These are phyloP conservation scores for Odontamblyopus lacepedii DNA, from an alignment of 2,797 vertebrate genomes.

Conservation along the genomic window DNA sequence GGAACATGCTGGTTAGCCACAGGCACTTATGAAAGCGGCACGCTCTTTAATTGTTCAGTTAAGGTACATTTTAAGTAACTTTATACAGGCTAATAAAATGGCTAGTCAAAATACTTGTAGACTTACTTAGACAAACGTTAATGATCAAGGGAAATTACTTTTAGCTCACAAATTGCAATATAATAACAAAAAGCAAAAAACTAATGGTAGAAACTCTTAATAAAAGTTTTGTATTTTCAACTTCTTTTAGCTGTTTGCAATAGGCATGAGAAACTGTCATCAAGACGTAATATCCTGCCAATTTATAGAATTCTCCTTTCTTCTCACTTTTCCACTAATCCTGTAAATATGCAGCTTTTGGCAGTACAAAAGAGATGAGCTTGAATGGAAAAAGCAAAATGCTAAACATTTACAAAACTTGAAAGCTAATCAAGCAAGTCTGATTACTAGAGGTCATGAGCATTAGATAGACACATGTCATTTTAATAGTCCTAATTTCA, in stretches of 20 bases:
- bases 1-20: not conserved
- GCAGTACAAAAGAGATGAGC: not conserved
- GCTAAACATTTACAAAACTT: not conserved
- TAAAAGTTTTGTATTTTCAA: no score
- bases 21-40: not conserved
- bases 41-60: not conserved
- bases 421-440: not conserved
- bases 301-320: not conserved
- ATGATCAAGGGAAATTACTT: no score
- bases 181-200: no score
- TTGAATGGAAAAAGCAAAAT: not conserved
- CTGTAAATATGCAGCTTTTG: not conserved
- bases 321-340: not conserved
- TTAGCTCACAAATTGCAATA: no score
- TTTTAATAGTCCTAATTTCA: not conserved
- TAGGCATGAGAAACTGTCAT: not conserved
- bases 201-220: no score
- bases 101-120: not conserved
- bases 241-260: not conserved
- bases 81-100: not conserved
- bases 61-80: not conserved
- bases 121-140: no score
- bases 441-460: not conserved
- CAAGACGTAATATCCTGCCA: not conserved
- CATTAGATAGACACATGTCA: not conserved